Conservation (phyloP, 1,140 invertebrate species). For the Drosophila willistoni region DNA sequence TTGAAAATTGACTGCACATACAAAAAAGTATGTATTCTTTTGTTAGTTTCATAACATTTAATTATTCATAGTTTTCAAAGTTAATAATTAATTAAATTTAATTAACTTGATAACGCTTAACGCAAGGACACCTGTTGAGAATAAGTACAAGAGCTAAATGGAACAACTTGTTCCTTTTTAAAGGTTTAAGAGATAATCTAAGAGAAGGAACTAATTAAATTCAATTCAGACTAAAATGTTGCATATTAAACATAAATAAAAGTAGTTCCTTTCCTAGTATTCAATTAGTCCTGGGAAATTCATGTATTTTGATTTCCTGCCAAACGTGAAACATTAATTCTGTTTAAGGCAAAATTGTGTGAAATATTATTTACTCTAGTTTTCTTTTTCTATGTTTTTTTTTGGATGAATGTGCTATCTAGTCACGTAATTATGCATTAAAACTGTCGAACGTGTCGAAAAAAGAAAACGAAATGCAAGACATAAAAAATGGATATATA, state of each 20-base stretch:
- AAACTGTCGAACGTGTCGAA: conserved; percentile 63
- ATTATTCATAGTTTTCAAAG: no score
- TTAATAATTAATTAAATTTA: no score
- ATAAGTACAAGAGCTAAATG: no score
- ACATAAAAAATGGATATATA: conserved; percentile 3
- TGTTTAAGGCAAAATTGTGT: background rate
- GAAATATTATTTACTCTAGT: background rate
- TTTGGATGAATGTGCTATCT: conserved; percentile 31
- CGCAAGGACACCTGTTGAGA: background rate
- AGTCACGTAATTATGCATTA: conserved; percentile 65
- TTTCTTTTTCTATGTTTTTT: conserved; percentile 8
- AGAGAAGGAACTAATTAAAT: no score
- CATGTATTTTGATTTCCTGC: background rate
- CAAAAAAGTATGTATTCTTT: background rate
- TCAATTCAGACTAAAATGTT: no score
- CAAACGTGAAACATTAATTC: no score
- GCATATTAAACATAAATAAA: no score
- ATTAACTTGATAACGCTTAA: no score
- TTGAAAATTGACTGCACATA: background rate
- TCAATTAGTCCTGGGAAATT: no score
- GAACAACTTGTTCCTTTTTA: no score
- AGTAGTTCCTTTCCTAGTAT: no score
- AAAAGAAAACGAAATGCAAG: conserved; percentile 15
- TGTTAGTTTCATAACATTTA: background rate
- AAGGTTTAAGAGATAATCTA: no score